Evolutionary conservation across 2,888 invertebrate species (phyloP).

Genomic region (Apoderus coryli): DNA sequence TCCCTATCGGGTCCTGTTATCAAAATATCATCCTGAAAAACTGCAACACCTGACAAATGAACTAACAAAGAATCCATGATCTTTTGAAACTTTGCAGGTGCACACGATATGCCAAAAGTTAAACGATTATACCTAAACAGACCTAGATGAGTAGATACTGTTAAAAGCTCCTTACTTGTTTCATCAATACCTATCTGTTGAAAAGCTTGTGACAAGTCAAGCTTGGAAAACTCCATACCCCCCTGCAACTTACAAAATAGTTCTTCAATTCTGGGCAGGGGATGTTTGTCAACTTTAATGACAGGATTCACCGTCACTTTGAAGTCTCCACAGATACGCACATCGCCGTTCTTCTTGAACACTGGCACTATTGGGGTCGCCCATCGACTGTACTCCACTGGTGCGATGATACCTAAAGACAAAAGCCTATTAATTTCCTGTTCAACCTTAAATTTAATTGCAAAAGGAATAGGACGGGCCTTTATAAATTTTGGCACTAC

Average conservation of each 20-base stretch:
- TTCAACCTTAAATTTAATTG: slow-evolving; percentile 10
- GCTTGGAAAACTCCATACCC: slow-evolving; percentile 17
- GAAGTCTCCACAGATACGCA: slow-evolving; percentile 15
- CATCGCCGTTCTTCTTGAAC: slow-evolving; percentile 11
- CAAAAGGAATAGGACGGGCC: slow-evolving; percentile 4
- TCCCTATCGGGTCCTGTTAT: slow-evolving; percentile 8
- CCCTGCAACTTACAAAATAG: slow-evolving; percentile 17
- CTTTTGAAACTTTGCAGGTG: slow-evolving; percentile 25
- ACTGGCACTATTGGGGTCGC: slow-evolving; percentile 13
- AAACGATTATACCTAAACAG: slow-evolving; percentile 20
- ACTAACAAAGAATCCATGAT: slow-evolving; percentile 17
- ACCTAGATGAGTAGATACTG: slow-evolving; percentile 21
- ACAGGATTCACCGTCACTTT: slow-evolving; percentile 20
- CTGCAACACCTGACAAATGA: slow-evolving; percentile 17
- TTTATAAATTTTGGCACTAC: slow-evolving; percentile 10
- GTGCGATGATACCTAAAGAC: slow-evolving; percentile 12
- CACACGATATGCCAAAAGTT: slow-evolving; percentile 22
- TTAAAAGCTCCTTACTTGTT: no score
- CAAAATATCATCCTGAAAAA: slow-evolving; percentile 21
- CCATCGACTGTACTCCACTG: slow-evolving; percentile 11
- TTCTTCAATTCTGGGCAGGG: slow-evolving; percentile 19
- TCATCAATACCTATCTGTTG: slow-evolving; percentile 9
- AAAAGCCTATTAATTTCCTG: no score
- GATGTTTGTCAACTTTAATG: slow-evolving; percentile 19
- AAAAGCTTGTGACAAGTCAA: slow-evolving; percentile 10